Percentiles rank a stretch among this genome's conserved stretches.
Evolutionary conservation across 2,888 invertebrate genomes (phyloP).

Genomic region (Rotaria macrura): DNA sequence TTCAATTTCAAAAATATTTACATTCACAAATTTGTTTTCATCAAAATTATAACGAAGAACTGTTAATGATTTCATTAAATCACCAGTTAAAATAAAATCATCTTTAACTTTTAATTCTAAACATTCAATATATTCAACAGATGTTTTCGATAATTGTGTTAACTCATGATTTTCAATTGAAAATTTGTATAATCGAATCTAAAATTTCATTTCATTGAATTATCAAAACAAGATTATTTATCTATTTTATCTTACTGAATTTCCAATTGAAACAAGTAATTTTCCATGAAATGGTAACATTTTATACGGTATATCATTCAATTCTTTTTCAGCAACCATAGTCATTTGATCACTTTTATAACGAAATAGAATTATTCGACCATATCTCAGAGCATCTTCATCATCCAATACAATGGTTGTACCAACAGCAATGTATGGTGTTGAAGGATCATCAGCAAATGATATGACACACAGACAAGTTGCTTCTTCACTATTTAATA

Average conservation of each 20-base stretch:
- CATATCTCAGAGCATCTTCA: slow-evolving; percentile 89
- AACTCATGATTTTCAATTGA: neutral
- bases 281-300: slow-evolving; percentile 89
- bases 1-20: neutral
- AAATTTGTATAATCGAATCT: neutral
- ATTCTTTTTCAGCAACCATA: slow-evolving; percentile 84
- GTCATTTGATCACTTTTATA: slow-evolving; percentile 61
- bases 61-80: slow-evolving; percentile 89
- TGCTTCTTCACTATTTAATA: slow-evolving; percentile 78
- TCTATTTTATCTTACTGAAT: slow-evolving; percentile 61
- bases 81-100: slow-evolving; percentile 89
- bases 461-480: slow-evolving; percentile 77
- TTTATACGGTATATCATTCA: slow-evolving; percentile 84
- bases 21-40: slow-evolving; percentile 32
- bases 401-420: slow-evolving; percentile 74
- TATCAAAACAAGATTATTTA: too few relatives aligned
- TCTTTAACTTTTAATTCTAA: slow-evolving; percentile 87
- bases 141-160: slow-evolving; percentile 66
- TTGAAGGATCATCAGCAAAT: slow-evolving; percentile 76
- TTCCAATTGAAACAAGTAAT: slow-evolving; percentile 84
- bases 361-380: slow-evolving; percentile 77
- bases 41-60: slow-evolving; percentile 76
- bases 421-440: slow-evolving; percentile 78
- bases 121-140: slow-evolving; percentile 90
- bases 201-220: neutral